Evolutionary conservation across 2,888 invertebrate species (phyloP).

Genomic region (Trichacis sp.): DNA sequence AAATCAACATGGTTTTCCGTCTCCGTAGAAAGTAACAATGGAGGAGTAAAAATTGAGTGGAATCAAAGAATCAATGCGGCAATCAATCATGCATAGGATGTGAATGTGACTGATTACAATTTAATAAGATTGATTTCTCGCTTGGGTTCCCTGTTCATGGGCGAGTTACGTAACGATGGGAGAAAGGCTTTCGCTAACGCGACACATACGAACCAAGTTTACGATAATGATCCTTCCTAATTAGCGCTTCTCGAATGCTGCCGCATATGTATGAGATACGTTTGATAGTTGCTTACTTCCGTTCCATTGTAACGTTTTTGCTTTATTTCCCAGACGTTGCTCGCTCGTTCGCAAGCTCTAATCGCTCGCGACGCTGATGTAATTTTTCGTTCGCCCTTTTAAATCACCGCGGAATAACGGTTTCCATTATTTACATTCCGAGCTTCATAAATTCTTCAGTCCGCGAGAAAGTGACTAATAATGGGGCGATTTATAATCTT

Average conservation of each 20-base stretch:
- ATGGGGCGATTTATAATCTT: background rate
- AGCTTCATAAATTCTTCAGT: background rate
- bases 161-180: conserved; percentile 22
- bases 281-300: conserved; percentile 4
- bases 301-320: conserved; percentile 2
- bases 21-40: conserved; percentile 23
- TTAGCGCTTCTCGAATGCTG: conserved; percentile 46
- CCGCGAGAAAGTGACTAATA: background rate
- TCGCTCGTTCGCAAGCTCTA: background rate
- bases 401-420: background rate
- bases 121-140: conserved; percentile 10
- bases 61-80: conserved; percentile 3
- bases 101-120: conserved; percentile 28
- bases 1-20: conserved; percentile 8
- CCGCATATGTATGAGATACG: background rate
- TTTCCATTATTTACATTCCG: conserved; percentile 3
- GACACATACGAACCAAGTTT: conserved; percentile 26
- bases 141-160: background rate
- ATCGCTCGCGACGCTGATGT: background rate
- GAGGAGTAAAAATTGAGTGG: conserved; percentile 6
- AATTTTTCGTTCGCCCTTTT: conserved; percentile 1
- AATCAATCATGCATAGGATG: conserved; percentile 18
- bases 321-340: background rate
- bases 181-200: conserved; percentile 38
- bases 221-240: conserved; percentile 47